A percentile compares a stretch with the other conserved stretches of the same genome.
These are phyloP conservation scores for Trichonephila clavipes DNA, from an alignment of 1,140 invertebrate genomes.

Conservation along the genomic window DNA sequence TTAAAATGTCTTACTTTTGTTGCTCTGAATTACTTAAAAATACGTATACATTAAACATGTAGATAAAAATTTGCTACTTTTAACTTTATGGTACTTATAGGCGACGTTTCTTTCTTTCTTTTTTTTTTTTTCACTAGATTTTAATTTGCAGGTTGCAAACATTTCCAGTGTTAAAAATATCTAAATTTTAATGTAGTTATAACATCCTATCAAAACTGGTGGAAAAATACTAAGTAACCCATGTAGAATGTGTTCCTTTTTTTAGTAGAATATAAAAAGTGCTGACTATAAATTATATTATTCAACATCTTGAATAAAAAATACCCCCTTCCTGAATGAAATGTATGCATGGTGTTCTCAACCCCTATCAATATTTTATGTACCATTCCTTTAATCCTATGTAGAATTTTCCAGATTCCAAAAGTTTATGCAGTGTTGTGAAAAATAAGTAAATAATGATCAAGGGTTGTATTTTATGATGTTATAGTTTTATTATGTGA, in stretches of 20 bases:
- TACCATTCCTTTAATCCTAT: background rate
- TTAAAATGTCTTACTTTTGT: too few relatives aligned
- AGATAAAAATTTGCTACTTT: too few relatives aligned
- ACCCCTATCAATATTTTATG: slow-evolving; percentile 5
- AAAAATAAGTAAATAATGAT: background rate
- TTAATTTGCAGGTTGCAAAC: too few relatives aligned
- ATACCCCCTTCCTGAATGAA: background rate
- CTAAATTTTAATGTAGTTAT: background rate
- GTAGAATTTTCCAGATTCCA: background rate
- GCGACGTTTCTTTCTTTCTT: too few relatives aligned
- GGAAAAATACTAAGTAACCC: background rate
- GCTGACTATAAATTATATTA: background rate
- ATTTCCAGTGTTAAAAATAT: too few relatives aligned
- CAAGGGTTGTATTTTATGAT: slow-evolving; percentile 71
- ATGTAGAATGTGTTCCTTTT: background rate
- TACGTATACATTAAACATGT: too few relatives aligned
- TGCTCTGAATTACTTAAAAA: too few relatives aligned
- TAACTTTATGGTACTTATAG: too few relatives aligned
- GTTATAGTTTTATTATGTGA: slow-evolving; percentile 63
- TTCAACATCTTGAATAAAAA: slow-evolving; percentile 4
- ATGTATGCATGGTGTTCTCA: background rate
- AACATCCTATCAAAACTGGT: background rate
- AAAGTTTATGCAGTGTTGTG: slow-evolving; percentile 59
- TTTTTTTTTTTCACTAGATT: too few relatives aligned
- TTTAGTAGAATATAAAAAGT: background rate